These are phyloP conservation scores for Buphagus erythrorhynchus DNA, from an alignment of 2,797 vertebrate species.

Conservation along the genomic window DNA sequence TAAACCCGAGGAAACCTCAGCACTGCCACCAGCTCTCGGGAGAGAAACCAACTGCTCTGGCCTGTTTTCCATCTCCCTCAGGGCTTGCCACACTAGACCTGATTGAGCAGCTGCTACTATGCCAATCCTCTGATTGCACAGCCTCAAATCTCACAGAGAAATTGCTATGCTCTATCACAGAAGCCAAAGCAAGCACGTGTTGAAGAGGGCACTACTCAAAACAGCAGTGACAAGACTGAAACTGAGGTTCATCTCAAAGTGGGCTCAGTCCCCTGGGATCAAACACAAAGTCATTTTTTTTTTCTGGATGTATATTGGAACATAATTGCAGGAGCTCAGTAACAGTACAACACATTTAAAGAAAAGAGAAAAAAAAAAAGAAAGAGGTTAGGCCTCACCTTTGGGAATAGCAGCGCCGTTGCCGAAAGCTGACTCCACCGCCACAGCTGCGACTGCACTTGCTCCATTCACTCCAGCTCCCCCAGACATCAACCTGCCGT, in stretches of 20 bases:
- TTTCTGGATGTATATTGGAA: neutral
- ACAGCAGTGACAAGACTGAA: neutral
- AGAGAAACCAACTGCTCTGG: neutral
- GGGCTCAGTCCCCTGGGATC: neutral
- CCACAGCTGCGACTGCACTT: conserved; percentile 93
- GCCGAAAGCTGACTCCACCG: conserved; percentile 84
- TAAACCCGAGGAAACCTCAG: neutral
- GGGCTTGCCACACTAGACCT: neutral
- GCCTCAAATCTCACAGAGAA: neutral
- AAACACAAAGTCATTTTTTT: neutral
- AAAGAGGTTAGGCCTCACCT: conserved; percentile 76
- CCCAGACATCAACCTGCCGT: conserved; percentile 84
- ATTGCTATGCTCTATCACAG: neutral
- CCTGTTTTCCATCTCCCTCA: neutral
- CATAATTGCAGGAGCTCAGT: neutral
- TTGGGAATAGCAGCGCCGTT: conserved; percentile 85
- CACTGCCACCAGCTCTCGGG: fast-evolving
- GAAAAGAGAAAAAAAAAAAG: neutral
- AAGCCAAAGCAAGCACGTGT: neutral
- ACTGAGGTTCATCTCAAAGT: neutral
- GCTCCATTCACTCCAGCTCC: conserved; percentile 86
- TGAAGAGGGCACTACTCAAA: neutral
- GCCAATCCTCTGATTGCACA: neutral
- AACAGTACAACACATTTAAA: neutral
- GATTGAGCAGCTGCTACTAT: neutral